A percentile compares a stretch with the other conserved stretches of the same genome.
phyloP scores from a whole-genome alignment of 2,888 invertebrate genomes.

The Nomada hirtipes region DNA sequence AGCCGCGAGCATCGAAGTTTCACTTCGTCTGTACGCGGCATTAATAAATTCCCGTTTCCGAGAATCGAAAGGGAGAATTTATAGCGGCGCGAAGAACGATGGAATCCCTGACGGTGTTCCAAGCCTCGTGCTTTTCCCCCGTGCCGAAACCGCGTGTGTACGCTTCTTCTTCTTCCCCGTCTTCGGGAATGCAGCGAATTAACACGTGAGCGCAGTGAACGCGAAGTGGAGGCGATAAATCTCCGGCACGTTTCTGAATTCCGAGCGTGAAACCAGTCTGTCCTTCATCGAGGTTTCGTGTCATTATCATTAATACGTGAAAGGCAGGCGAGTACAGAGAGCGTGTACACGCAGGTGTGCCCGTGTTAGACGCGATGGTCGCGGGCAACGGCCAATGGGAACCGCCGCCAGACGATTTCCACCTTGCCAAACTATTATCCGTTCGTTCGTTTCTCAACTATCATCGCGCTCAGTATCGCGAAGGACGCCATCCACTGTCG shows the following conservation, averaged over 20 bases:
- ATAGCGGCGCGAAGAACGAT: conserved; percentile 45
- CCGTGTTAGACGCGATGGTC: conserved; percentile 53
- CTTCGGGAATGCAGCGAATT: conserved; percentile 59
- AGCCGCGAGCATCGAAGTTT: conserved; percentile 10
- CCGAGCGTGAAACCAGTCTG: conserved; percentile 65
- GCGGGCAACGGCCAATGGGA: conserved; percentile 49
- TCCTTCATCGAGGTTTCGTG: conserved; percentile 69
- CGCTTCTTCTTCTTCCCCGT: conserved; percentile 4
- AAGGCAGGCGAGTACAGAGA: conserved; percentile 60
- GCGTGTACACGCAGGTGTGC: conserved; percentile 57
- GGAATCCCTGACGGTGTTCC: conserved; percentile 32
- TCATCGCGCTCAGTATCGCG: conserved; percentile 46
- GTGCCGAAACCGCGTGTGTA: conserved; percentile 28
- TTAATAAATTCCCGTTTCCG: conserved; percentile 51
- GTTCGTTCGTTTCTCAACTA: conserved; percentile 58
- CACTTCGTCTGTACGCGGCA: conserved; percentile 20
- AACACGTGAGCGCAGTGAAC: conserved; percentile 62
- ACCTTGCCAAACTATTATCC: conserved; percentile 58
- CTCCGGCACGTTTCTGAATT: conserved; percentile 69
- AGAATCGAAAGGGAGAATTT: conserved; percentile 50
- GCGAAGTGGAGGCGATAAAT: conserved; percentile 66
- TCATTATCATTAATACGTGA: conserved; percentile 74
- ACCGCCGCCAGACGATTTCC: conserved; percentile 55
- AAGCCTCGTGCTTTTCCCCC: conserved; percentile 23
- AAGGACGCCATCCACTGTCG: conserved; percentile 17